Evolutionary conservation across 2,888 invertebrate genomes (phyloP).

Genomic region (Caradrina clavipalpis): DNA sequence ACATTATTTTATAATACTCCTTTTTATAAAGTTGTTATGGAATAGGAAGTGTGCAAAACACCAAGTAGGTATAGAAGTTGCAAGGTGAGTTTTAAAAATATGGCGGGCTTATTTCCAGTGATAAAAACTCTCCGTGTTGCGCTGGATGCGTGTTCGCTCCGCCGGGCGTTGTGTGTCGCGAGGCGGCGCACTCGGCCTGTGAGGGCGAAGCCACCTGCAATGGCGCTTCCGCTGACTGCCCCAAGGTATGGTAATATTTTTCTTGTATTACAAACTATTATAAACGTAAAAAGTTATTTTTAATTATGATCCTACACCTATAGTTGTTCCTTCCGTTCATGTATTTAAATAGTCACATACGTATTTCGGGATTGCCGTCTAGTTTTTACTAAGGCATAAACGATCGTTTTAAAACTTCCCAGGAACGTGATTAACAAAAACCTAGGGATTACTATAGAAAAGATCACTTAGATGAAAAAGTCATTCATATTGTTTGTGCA

Average conservation of each 20-base stretch:
- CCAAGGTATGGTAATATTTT: constrained; percentile 75
- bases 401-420: neutral
- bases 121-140: constrained; percentile 99
- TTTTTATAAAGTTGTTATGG: neutral
- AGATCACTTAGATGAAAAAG: neutral
- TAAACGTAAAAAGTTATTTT: too few relatives aligned
- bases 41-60: neutral
- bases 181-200: constrained; percentile 97
- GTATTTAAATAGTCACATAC: neutral
- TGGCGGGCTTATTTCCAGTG: constrained; percentile 89
- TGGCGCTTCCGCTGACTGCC: constrained; percentile 91
- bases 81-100: too few relatives aligned
- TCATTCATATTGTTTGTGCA: constrained; percentile 71
- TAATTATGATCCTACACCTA: too few relatives aligned
- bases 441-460: neutral
- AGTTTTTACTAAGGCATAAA: neutral
- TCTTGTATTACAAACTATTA: neutral
- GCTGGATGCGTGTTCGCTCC: constrained; percentile 97
- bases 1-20: neutral
- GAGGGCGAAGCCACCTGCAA: constrained; percentile 98
- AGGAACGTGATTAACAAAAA: neutral
- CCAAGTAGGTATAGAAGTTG: neutral
- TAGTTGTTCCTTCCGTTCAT: too few relatives aligned
- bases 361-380: too few relatives aligned
- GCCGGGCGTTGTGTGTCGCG: constrained; percentile 95